Conservation (phyloP, 2,888 invertebrate species). For the Leucophora obtusa region DNA sequence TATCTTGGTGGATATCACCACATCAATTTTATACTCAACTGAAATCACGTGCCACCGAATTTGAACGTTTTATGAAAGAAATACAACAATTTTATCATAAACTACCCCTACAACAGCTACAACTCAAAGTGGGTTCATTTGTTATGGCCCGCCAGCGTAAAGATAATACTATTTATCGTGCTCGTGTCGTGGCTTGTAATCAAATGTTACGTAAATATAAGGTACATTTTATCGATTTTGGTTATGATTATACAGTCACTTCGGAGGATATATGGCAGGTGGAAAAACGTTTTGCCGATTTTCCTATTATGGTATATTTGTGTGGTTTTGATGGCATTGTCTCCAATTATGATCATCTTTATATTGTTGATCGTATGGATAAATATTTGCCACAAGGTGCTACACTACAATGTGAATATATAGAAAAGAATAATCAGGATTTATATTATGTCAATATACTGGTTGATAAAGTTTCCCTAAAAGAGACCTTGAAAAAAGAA, state of each 20-base stretch:
- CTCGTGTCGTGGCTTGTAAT: constrained; percentile 81
- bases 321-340: constrained; percentile 83
- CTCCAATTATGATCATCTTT: constrained; percentile 80
- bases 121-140: constrained; percentile 81
- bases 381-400: constrained; percentile 74
- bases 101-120: constrained; percentile 70
- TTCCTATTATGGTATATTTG: constrained; percentile 85
- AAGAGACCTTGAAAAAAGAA: constrained; percentile 71
- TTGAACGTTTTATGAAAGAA: constrained; percentile 84
- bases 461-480: constrained; percentile 74
- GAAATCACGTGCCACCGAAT: constrained; percentile 80
- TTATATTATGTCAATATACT: constrained; percentile 74
- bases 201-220: constrained; percentile 82
- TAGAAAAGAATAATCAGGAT: constrained; percentile 68
- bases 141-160: constrained; percentile 85
- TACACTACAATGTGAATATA: constrained; percentile 74
- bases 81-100: constrained; percentile 85
- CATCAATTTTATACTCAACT: constrained; percentile 85
- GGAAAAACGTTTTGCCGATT: constrained; percentile 82
- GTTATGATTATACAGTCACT: constrained; percentile 84
- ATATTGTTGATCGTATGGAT: constrained; percentile 76
- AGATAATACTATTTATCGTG: constrained; percentile 86
- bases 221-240: constrained; percentile 88
- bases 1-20: constrained; percentile 88
- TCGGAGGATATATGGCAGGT: constrained; percentile 84